phyloP scores from a whole-genome alignment of 2,797 vertebrate genomes.

The Vireo griseus region DNA sequence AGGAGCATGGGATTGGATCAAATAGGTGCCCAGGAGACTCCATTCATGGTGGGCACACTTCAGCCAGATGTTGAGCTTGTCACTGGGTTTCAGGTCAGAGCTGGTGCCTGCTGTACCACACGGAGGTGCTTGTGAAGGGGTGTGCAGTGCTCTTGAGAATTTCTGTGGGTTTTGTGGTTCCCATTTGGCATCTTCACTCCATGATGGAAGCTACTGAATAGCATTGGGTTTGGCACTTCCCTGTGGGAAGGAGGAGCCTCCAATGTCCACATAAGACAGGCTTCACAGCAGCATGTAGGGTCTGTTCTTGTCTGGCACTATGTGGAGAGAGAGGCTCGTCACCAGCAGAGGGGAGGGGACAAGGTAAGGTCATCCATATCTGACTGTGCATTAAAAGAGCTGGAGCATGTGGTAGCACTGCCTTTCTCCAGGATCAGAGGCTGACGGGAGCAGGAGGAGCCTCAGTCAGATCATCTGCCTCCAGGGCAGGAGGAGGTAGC shows the following conservation, averaged over 20 bases:
- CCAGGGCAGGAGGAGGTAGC: neutral
- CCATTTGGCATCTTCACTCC: neutral
- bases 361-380: neutral
- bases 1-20: neutral
- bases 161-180: neutral
- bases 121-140: neutral
- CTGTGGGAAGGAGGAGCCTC: neutral
- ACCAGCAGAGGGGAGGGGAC: neutral
- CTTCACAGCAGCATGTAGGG: fast-evolving
- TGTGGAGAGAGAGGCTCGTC: too few species aligned
- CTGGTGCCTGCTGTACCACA: neutral
- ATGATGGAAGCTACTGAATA: neutral
- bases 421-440: neutral
- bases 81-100: neutral
- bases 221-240: neutral
- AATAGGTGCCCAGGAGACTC: neutral
- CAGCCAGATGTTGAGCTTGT: neutral
- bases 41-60: fast-evolving
- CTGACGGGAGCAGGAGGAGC: neutral
- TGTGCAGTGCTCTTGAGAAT: neutral
- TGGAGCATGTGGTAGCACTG: fast-evolving
- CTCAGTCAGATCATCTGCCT: neutral
- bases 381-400: fast-evolving
- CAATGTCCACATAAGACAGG: fast-evolving
- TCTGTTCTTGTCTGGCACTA: neutral